Evolutionary conservation across 2,797 vertebrate species (phyloP).

Genomic region (Aselliscus stoliczkanus): DNA sequence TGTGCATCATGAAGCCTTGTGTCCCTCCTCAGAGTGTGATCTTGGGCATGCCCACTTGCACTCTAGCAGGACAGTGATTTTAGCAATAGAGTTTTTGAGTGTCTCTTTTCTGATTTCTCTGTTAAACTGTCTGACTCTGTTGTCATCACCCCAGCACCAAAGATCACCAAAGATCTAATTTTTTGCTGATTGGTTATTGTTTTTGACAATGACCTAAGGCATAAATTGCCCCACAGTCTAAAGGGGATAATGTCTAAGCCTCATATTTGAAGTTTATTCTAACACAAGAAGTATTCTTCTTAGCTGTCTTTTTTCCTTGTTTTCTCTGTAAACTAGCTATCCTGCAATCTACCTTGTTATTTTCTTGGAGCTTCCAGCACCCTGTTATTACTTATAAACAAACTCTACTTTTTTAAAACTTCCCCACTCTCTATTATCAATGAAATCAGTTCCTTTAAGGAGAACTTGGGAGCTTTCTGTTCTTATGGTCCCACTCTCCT

Average conservation of each 20-base stretch:
- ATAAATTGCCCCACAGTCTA: not conserved
- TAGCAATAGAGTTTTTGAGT: not conserved
- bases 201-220: not conserved
- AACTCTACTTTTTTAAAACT: not conserved
- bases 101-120: not conserved
- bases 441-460: not conserved
- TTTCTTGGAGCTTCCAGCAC: not conserved
- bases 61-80: not conserved
- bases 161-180: not conserved
- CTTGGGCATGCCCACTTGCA: not conserved
- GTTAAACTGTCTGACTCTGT: not conserved
- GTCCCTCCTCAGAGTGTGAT: not conserved
- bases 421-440: not conserved
- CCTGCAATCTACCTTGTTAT: not conserved
- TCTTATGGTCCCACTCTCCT: not conserved
- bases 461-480: not conserved
- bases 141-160: not conserved
- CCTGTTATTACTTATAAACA: not conserved
- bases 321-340: not conserved
- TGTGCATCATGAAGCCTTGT: not conserved
- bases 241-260: not conserved
- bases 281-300: not conserved
- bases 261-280: not conserved
- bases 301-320: not conserved
- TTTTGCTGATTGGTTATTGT: not conserved